These are phyloP conservation scores for Hystrix cristata DNA, from an alignment of 2,113 vertebrate species.

Conservation along the genomic window DNA sequence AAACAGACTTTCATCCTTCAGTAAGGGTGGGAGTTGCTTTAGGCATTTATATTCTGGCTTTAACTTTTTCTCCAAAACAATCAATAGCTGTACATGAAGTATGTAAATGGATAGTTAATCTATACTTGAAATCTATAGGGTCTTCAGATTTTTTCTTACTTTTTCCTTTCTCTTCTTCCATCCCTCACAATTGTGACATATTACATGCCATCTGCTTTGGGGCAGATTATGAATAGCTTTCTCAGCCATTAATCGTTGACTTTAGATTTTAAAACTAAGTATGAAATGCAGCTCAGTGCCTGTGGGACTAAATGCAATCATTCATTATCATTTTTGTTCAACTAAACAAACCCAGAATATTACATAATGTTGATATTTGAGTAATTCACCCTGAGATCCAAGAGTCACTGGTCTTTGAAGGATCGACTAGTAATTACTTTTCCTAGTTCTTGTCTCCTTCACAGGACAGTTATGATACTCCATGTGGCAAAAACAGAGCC, in stretches of 20 bases:
- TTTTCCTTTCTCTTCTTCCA: not conserved
- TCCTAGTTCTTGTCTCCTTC: not conserved
- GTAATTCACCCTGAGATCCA: conserved; percentile 31
- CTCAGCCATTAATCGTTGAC: not conserved
- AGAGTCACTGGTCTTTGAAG: not conserved
- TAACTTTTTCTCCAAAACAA: not conserved
- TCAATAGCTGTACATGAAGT: not conserved
- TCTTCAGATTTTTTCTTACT: not conserved
- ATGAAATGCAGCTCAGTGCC: not conserved
- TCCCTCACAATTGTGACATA: not conserved
- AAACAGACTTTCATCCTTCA: not conserved
- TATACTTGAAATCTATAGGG: not conserved
- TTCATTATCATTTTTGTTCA: conserved; percentile 35
- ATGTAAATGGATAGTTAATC: not conserved
- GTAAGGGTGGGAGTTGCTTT: fast-evolving
- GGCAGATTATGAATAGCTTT: not conserved
- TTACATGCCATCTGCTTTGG: not conserved
- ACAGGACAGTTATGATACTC: not conserved
- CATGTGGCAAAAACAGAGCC: not conserved
- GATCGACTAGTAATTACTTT: not conserved
- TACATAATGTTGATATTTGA: conserved; percentile 12
- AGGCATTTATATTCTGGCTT: not conserved
- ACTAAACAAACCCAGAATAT: conserved; percentile 29
- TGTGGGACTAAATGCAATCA: not conserved
- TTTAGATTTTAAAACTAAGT: not conserved